phyloP scores from a whole-genome alignment of 2,888 invertebrate genomes.

The Spodoptera exigua region DNA sequence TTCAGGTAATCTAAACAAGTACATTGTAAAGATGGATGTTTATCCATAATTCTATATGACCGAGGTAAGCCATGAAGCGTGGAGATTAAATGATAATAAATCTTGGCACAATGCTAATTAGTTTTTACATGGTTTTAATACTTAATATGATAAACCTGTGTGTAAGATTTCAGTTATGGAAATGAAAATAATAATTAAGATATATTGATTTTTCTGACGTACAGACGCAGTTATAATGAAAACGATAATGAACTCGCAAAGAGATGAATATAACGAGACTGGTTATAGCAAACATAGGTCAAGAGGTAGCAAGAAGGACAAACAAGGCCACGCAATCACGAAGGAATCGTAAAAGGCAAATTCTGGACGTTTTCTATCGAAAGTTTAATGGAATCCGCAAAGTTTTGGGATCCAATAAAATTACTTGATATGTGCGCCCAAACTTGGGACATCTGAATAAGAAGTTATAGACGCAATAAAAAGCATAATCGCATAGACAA shows the following conservation, averaged over 20 bases:
- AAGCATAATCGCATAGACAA: conserved; percentile 10
- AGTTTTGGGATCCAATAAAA: too few species aligned
- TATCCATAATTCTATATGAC: conserved; percentile 15
- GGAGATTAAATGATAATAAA: conserved; percentile 52
- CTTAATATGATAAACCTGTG: conserved; percentile 16
- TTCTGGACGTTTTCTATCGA: too few species aligned
- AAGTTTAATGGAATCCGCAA: too few species aligned
- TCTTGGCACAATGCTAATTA: conserved; percentile 42
- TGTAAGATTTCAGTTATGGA: conserved; percentile 9
- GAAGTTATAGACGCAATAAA: conserved; percentile 3
- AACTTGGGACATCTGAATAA: conserved; percentile 11
- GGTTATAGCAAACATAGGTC: too few species aligned
- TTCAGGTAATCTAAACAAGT: conserved; percentile 33
- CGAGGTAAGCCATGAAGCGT: conserved; percentile 47
- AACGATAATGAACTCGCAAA: too few species aligned
- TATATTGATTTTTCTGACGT: background rate
- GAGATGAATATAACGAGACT: too few species aligned
- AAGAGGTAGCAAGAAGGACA: too few species aligned
- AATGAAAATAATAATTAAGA: background rate
- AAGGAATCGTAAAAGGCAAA: too few species aligned
- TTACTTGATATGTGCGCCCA: background rate
- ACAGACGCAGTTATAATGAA: too few species aligned
- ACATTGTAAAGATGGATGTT: conserved; percentile 37
- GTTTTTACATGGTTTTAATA: conserved; percentile 24
- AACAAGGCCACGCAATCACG: too few species aligned